These are phyloP conservation scores for Seladonia tumulorum DNA, from an alignment of 2,888 invertebrate genomes.

Conservation along the genomic window DNA sequence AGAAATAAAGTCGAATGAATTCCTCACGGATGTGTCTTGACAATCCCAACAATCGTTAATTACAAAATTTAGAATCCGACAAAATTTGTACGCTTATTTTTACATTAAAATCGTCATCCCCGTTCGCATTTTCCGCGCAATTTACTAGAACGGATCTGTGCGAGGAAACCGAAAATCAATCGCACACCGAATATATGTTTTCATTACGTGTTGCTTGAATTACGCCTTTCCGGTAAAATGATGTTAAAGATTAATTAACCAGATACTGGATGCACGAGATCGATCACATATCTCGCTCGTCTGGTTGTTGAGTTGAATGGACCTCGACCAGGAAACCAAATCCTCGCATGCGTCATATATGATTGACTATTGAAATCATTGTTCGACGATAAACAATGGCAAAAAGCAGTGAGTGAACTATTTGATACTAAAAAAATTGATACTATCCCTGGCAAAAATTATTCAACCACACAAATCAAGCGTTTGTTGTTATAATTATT, in stretches of 20 bases:
- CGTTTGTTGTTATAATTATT: too few species aligned
- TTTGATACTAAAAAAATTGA: background rate
- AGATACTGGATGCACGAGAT: conserved; percentile 32
- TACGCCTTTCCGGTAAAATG: conserved; percentile 1
- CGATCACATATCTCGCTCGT: background rate
- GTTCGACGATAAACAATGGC: background rate
- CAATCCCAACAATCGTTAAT: too few species aligned
- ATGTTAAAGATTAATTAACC: conserved; percentile 49
- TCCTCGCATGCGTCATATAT: background rate
- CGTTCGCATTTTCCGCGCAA: background rate
- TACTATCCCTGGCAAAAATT: background rate
- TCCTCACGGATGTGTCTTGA: too few species aligned
- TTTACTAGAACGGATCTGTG: background rate
- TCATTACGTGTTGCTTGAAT: background rate
- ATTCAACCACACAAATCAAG: too few species aligned
- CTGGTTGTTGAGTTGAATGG: conserved; percentile 28
- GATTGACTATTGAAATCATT: background rate
- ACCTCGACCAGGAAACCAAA: conserved; percentile 7
- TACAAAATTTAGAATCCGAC: too few species aligned
- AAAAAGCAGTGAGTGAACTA: background rate
- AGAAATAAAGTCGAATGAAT: too few species aligned
- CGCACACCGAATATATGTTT: background rate
- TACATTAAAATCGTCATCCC: too few species aligned
- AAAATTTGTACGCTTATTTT: too few species aligned
- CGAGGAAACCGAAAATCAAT: background rate